These are phyloP conservation scores for Ditula angustiorana DNA, from an alignment of 2,888 invertebrate genomes.

Conservation along the genomic window DNA sequence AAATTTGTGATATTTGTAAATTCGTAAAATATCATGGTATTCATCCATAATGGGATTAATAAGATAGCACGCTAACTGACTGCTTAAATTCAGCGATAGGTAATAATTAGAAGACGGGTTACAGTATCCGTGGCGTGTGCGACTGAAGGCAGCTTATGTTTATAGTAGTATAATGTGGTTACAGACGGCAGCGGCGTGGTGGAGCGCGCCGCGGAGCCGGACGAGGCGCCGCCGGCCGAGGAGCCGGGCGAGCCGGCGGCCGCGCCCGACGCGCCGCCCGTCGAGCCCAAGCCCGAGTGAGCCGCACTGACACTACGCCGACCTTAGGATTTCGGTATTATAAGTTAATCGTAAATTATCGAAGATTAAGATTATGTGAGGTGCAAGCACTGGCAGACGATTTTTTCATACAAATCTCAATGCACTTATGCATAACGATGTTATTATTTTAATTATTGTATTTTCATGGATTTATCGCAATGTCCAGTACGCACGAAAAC, in stretches of 20 bases:
- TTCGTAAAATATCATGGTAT: too few species aligned
- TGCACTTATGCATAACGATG: conserved; percentile 36
- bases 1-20: too few species aligned
- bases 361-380: conserved; percentile 71
- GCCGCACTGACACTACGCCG: conserved; percentile 49
- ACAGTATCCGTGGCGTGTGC: background rate
- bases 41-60: too few species aligned
- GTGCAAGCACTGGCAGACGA: conserved; percentile 36
- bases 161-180: conserved; percentile 32
- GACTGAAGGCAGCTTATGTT: conserved; percentile 29
- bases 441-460: conserved; percentile 35
- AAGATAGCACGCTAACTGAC: too few species aligned
- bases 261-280: conserved; percentile 43
- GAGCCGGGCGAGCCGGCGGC: conserved; percentile 53
- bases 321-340: conserved; percentile 76
- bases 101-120: too few species aligned
- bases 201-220: conserved; percentile 63
- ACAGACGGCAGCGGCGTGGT: conserved; percentile 56
- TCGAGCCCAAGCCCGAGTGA: conserved; percentile 20
- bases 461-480: conserved; percentile 24
- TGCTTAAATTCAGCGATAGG: too few species aligned
- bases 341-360: conserved; percentile 82
- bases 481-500: conserved; percentile 18
- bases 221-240: conserved; percentile 55
- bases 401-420: conserved; percentile 39